phyloP scores from a whole-genome alignment of 2,888 invertebrate genomes.

The Kuschelorhynchus macadamiae region DNA sequence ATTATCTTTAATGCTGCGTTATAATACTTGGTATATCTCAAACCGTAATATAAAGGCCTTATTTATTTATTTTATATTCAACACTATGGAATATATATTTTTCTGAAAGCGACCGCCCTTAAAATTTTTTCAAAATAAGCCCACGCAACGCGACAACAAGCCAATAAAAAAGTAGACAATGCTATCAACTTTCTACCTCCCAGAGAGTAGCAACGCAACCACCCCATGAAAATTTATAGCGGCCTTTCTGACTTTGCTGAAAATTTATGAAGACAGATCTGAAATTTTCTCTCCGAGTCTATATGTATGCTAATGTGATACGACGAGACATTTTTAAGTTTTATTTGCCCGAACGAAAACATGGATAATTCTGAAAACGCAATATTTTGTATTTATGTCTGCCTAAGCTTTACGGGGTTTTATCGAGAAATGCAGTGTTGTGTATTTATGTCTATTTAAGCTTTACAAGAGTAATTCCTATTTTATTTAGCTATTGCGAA shows the following conservation, averaged over 20 bases:
- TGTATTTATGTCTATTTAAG: no score
- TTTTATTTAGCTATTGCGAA: no score
- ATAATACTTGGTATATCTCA: no score
- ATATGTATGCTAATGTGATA: constrained; percentile 38
- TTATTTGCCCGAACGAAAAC: constrained; percentile 19
- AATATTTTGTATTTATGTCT: constrained; percentile 23
- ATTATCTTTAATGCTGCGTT: no score
- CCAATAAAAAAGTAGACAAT: constrained; percentile 12
- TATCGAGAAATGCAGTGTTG: no score
- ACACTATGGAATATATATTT: no score
- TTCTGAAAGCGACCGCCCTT: no score
- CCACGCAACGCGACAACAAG: constrained; percentile 10
- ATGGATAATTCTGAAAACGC: constrained; percentile 22
- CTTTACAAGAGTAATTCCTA: no score
- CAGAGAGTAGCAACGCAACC: constrained; percentile 12
- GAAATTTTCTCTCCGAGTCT: constrained; percentile 31
- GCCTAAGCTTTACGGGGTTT: not conserved
- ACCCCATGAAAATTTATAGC: constrained; percentile 37
- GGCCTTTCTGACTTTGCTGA: constrained; percentile 32
- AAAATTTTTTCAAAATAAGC: no score
- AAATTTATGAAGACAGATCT: constrained; percentile 45
- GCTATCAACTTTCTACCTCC: constrained; percentile 18
- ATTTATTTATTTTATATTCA: no score
- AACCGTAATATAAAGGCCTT: no score
- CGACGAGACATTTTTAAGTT: constrained; percentile 35